These are phyloP conservation scores for Ctenodactylus gundi DNA, from an alignment of 2,113 vertebrate species.

Conservation along the genomic window DNA sequence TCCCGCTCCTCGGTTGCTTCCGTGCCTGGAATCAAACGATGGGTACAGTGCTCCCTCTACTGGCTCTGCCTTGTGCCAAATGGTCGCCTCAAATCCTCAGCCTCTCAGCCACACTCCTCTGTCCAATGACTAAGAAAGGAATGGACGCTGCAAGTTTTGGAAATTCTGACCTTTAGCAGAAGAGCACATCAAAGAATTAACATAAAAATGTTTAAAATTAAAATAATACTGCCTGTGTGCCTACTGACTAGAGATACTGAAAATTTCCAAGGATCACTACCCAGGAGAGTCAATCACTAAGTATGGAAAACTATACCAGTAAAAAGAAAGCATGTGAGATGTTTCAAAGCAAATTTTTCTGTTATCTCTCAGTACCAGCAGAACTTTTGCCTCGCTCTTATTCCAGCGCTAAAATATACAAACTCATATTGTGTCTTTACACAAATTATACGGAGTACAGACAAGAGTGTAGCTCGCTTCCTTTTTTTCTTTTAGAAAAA, in stretches of 20 bases:
- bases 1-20: neutral
- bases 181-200: constrained; percentile 41
- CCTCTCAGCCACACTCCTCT: neutral
- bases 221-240: constrained; percentile 19
- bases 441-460: neutral
- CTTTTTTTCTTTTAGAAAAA: neutral
- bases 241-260: constrained; percentile 23
- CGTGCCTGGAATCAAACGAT: neutral
- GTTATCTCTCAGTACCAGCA: neutral
- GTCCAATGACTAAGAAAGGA: neutral
- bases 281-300: neutral
- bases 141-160: neutral
- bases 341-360: neutral
- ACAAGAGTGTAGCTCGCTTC: neutral
- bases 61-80: constrained; percentile 32
- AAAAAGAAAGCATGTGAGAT: constrained; percentile 13
- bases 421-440: neutral
- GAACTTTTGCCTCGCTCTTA: neutral
- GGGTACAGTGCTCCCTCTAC: constrained; percentile 75
- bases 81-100: neutral
- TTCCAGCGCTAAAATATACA: neutral
- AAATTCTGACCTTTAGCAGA: neutral
- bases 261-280: constrained; percentile 13
- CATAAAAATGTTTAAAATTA: constrained; percentile 13
- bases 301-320: neutral